Percentiles rank a stretch among this genome's conserved stretches.
Evolutionary conservation across 2,888 invertebrate genomes (phyloP).

Genomic region (Dryocosmus kuriphilus): DNA sequence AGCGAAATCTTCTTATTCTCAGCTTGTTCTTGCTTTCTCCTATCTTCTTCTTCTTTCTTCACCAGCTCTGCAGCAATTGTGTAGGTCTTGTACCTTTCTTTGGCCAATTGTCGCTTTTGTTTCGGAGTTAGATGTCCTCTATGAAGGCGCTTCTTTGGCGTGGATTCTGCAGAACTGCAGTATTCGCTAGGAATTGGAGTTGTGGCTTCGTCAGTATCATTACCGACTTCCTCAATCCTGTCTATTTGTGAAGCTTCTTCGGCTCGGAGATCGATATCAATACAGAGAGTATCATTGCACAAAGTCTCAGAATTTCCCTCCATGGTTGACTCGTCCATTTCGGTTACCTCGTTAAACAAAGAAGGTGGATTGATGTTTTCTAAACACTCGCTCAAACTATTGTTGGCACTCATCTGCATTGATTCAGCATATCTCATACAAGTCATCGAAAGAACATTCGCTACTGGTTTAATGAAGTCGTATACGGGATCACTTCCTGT

Average conservation of each 20-base stretch:
- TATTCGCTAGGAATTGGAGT: conserved; percentile 85
- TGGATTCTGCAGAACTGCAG: conserved; percentile 84
- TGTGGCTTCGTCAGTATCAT: conserved; percentile 81
- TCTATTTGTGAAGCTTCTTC: conserved; percentile 65
- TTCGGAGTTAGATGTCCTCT: conserved; percentile 84
- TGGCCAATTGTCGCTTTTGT: conserved; percentile 86
- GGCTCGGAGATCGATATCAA: conserved; percentile 79
- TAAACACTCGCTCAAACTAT: conserved; percentile 80
- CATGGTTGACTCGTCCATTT: conserved; percentile 78
- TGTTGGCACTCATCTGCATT: conserved; percentile 76
- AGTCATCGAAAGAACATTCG: conserved; percentile 78
- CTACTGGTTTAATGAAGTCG: conserved; percentile 81
- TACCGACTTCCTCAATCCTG: conserved; percentile 77
- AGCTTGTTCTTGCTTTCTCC: conserved; percentile 63
- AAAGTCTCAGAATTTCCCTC: conserved; percentile 76
- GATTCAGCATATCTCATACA: conserved; percentile 73
- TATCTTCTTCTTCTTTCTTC: conserved; percentile 73
- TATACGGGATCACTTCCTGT: conserved; percentile 77
- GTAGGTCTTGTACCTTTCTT: conserved; percentile 91
- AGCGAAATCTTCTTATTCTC: conserved; percentile 66
- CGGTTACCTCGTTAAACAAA: conserved; percentile 85
- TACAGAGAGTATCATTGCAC: conserved; percentile 79
- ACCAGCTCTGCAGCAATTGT: conserved; percentile 85
- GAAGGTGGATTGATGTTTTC: conserved; percentile 87
- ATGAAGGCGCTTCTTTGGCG: conserved; percentile 82